Percentiles rank a stretch among this genome's conserved stretches.
Evolutionary conservation across 1,140 invertebrate species (phyloP).

Genomic region (Tetramorium alpestre): DNA sequence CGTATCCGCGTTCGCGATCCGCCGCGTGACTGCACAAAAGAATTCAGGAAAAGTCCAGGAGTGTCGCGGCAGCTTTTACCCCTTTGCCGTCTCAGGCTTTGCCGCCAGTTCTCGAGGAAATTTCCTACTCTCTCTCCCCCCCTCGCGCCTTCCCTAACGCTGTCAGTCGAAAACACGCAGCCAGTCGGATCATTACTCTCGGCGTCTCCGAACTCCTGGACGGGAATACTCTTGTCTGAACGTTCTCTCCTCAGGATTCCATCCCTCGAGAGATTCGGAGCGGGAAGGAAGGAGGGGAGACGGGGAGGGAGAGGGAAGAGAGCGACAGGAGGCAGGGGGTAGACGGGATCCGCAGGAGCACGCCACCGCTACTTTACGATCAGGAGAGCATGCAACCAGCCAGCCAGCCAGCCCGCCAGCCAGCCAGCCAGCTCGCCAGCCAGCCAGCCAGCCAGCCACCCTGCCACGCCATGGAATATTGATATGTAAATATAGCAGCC

Average conservation of each 20-base stretch:
- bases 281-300: neutral
- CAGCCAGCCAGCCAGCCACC: slow-evolving; percentile 48
- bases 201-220: slow-evolving; percentile 55
- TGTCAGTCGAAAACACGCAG: slow-evolving; percentile 51
- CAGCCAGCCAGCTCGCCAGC: neutral
- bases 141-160: neutral
- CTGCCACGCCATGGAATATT: slow-evolving; percentile 79
- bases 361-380: slow-evolving; percentile 64
- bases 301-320: neutral
- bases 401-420: slow-evolving; percentile 23
- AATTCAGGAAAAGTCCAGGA: neutral
- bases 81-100: neutral
- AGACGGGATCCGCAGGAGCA: slow-evolving; percentile 62
- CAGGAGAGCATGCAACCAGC: slow-evolving; percentile 69
- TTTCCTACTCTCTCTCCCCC: neutral
- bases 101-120: slow-evolving; percentile 1
- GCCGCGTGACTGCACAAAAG: slow-evolving; percentile 13
- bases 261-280: neutral
- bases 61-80: neutral
- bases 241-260: slow-evolving; percentile 51
- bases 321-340: neutral
- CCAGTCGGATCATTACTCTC: slow-evolving; percentile 67
- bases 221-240: slow-evolving; percentile 66
- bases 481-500: slow-evolving; percentile 83
- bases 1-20: neutral